Base-by-base conservation (phyloP, 2,888 invertebrate genomes). In the Trichopoda pennipes region DNA sequence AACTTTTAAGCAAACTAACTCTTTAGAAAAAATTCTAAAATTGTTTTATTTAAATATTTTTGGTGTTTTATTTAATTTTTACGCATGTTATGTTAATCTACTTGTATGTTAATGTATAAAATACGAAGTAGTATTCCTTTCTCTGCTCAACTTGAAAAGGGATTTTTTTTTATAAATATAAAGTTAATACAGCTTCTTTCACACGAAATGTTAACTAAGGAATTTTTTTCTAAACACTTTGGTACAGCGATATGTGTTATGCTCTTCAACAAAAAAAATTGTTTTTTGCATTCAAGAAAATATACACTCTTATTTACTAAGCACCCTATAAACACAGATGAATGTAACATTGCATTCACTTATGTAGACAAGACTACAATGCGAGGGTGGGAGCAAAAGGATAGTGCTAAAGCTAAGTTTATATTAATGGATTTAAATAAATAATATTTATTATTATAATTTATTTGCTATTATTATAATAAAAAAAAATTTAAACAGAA, bases 211-310 rank as follows among this genome's bases (percentile, higher is more conserved):
- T 35, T 53, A 32, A 53, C 32, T 73, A 73, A 60, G 23, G n/a
- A 55, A 35, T 51, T 42, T 60, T 44, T 53, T 76, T 55, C 56
- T 35, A 21, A 55, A 53, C 53, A 61, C 53, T 69, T 74, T 55
- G 16, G 9, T 42, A 19, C 68, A 69, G 19, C 47, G 55, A 42
- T 28, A 35, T 35, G 23, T 60, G 35, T 58, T 63, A 80, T 63
- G 49, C 63, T 64, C 74, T 74, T 80, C 12, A 38, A 61, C 3
- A 28, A 28, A 17, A 12, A 38, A 66, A 19, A n/a, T 21, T n/a
- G 7, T 55, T 38, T 68, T 55, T n/a, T 2, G 9, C 47, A 21
- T 58, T 10, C 3, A 44, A 73, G 14, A 63, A 70, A 69, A 44
- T 58, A 21, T 53, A 12, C 51, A 16, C 19, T 51, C 4, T n/a